Base-by-base conservation (phyloP, 2,113 vertebrate genomes). In the Pipra filicauda region DNA sequence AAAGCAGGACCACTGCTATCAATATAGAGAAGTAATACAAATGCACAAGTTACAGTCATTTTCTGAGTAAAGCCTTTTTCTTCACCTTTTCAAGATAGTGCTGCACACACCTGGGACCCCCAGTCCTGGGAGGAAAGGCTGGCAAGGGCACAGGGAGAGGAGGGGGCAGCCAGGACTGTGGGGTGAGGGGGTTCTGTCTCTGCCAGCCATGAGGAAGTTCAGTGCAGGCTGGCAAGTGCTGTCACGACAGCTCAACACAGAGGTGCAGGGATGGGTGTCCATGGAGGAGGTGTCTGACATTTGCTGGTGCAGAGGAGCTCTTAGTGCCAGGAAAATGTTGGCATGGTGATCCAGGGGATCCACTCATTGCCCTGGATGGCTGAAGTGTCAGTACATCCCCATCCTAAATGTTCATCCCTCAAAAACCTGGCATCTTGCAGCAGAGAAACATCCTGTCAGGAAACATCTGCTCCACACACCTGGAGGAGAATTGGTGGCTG, bases 301-400 rank as follows among this genome's bases (percentile, higher is more conserved):
- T 51, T 12, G 11, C 66, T 3, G 3, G 15, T 57, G 33, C 41
- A 64, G 49, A 52, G 6, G 9, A 83, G 17, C 30, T 27, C 72
- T 20, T 0, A 4, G 28, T 61, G 41, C 24, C 88, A 35, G 27
- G 59, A 24, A 15, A n/a, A 5, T 0, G 0, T 0, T 15, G 31
- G 27, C 27, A 1, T 2, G 2, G 83, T 31, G 20, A 11, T 49
- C 5, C 54, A 14, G 48, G 35, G 31, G 27, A 21, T 30, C 55
- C 2, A 3, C 51, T 24, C 62, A 0, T 0, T 31, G 28, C 39
- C n/a, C 24, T 7, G 44, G 12, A 4, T 3, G 6, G 44, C 20
- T 39, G 44, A 15, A 55, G 35, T 5, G 31, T 1, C 55, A 33
- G 37, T 5, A 4, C 49, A 1, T 41, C 21, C 30, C 51, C 51